Evolutionary conservation across 1,140 invertebrate genomes (phyloP), one percentile per base, ranked within the genome.

Genomic region (Sarcophaga bullata): DNA sequence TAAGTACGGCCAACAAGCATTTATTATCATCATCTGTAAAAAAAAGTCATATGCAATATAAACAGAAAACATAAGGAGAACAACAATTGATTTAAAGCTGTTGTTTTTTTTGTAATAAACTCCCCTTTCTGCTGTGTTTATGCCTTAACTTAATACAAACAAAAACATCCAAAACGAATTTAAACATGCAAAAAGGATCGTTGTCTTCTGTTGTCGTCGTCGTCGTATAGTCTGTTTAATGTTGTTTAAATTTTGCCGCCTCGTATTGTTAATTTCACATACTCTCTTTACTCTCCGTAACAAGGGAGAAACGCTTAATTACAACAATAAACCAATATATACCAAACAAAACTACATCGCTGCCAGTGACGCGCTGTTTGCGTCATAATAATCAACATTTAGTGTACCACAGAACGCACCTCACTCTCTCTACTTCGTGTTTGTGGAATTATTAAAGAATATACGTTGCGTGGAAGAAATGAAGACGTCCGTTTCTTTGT

Each of bases 271-370:
- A 68, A 68, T 19, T 68, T 15, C 62, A 17, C 62, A 17, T 68
- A 68, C 7, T 68, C 19, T n/a, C 4, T 13, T 15, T 68, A 68
- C 62, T 68, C 62, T 68, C 15, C 15, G 62, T 15, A 19, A 17
- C 62, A 78, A 78, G 75, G 75, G 75, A 78, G 75, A 78, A 78
- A 78, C 75, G 75, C 75, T 78, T 78, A 78, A 78, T 78, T 78
- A 78, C 49, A 37, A 17, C 13, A 25, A 37, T 73, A 9, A 37
- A n/a, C n/a, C n/a, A n/a, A n/a, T n/a, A n/a, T n/a, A n/a, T n/a
- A n/a, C n/a, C n/a, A n/a, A n/a, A n/a, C n/a, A n/a, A n/a, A n/a
- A n/a, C n/a, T n/a, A n/a, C 37, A 25, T 73, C 9, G 5, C 49
- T 25, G 73, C 13, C 54, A 8, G 5, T 15, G 54, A 8, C 54